Base-by-base conservation (phyloP, 2,797 vertebrate species). In the Agapornis canus region DNA sequence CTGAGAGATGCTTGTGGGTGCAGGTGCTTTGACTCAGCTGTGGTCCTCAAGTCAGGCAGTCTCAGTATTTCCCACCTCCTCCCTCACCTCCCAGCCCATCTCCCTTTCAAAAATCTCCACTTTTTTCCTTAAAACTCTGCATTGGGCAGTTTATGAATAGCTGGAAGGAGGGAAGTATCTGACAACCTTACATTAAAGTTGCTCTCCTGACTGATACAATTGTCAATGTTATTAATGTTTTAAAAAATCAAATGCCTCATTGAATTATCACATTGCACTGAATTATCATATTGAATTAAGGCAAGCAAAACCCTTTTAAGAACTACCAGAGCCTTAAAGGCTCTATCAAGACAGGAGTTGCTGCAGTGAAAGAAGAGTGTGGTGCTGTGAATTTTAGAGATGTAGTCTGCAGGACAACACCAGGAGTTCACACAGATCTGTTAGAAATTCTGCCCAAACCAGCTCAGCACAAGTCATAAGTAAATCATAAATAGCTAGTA, bases 391-490 rank as follows among this genome's bases (percentile, higher is more conserved):
- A 86, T 82, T 92, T 92, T 73, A 86, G 94, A 94, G 83, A 48
- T 3, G 7, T 49, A 82, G 82, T 89, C 92, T 81, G 64, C 81
- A 88, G 82, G 85, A 94, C 59, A 84, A 39, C 43, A 88, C 56
- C 2, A 10, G 63, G 54, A 64, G 35, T 92, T 92, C 88, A 94
- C 77, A 88, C 0, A 96, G 91, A 79, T 10, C 5, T 37, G 49
- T 85, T 77, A 89, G 82, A 95, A 94, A 95, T 84, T 94, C 91
- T 94, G 80, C 93, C 91, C 90, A 84, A 96, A 96, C 90, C 83
- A 94, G 92, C 88, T 92, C 91, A 92, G 78, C 57, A 69, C 56
- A 92, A 63, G 64, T 68, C 72, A 52, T n/a, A 88, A 92, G 88
- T 39, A 96, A 96, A 94, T 22, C 2, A 27, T 86, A 96, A 95